These are phyloP conservation scores for Habroteleia sp. DNA, from an alignment of 2,888 invertebrate species.

Conservation along the genomic window DNA sequence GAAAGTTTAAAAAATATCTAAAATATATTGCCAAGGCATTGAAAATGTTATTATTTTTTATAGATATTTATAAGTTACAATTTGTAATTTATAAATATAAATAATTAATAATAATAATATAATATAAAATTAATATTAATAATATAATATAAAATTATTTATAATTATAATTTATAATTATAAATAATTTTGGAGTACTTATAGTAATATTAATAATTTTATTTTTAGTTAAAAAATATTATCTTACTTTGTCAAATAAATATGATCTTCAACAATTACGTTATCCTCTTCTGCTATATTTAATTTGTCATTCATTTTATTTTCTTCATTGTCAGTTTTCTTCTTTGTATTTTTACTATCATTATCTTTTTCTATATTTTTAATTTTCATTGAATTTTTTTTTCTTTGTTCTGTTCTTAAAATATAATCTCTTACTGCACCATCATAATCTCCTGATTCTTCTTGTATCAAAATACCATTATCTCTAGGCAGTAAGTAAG, in stretches of 20 bases:
- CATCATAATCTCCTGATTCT: slow-evolving; percentile 44
- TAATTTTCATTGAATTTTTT: slow-evolving; percentile 16
- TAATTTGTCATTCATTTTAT: background rate
- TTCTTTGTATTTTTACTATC: slow-evolving; percentile 10
- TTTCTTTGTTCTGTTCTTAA: slow-evolving; percentile 52
- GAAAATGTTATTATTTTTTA: too few species aligned
- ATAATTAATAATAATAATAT: too few species aligned
- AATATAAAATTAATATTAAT: too few species aligned
- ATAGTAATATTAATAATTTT: too few species aligned
- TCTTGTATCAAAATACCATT: slow-evolving; percentile 38
- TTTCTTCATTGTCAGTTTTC: slow-evolving; percentile 14
- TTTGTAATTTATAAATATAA: too few species aligned
- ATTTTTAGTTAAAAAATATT: too few species aligned
- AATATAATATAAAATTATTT: too few species aligned
- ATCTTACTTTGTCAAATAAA: slow-evolving; percentile 53
- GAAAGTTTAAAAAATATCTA: too few species aligned
- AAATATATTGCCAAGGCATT: too few species aligned
- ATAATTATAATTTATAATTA: too few species aligned
- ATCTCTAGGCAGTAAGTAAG: slow-evolving; percentile 39
- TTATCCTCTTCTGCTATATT: slow-evolving; percentile 20
- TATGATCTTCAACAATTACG: slow-evolving; percentile 23
- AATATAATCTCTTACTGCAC: slow-evolving; percentile 53
- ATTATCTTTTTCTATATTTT: slow-evolving; percentile 8
- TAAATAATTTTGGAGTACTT: too few species aligned
- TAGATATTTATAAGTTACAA: too few species aligned